Conservation (phyloP, 2,888 invertebrate genomes). For the Spilarctia lutea region DNA sequence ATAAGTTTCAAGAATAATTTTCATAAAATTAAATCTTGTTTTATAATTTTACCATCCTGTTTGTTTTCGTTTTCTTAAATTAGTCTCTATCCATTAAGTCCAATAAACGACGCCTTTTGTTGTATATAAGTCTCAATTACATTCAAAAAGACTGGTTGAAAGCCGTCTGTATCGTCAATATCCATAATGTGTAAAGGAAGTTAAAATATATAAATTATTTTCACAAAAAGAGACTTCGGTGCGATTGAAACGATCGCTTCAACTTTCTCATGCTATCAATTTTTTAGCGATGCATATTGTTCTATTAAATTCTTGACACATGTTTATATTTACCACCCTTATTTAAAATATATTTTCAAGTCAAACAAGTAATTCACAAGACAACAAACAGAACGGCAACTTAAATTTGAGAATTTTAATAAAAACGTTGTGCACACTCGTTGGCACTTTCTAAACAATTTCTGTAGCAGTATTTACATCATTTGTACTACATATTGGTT, state of each 20-base stretch:
- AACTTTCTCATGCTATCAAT: background rate
- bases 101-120: background rate
- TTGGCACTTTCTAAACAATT: slow-evolving; percentile 60
- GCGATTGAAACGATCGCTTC: no score
- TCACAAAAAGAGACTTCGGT: no score
- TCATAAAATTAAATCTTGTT: background rate
- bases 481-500: slow-evolving; percentile 52
- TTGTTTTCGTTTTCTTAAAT: background rate
- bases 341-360: background rate
- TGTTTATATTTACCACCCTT: background rate
- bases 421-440: slow-evolving; percentile 50
- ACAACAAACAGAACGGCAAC: background rate
- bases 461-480: slow-evolving; percentile 58
- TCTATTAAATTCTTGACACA: background rate
- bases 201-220: background rate
- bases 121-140: background rate
- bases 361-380: background rate
- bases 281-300: background rate
- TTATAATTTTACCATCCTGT: background rate
- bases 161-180: background rate
- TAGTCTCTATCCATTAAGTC: background rate
- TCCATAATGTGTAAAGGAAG: background rate
- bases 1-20: background rate
- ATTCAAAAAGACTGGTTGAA: background rate
- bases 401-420: slow-evolving; percentile 28